Conservation (phyloP, 2,113 vertebrate genomes). For the Eulemur macaco region DNA sequence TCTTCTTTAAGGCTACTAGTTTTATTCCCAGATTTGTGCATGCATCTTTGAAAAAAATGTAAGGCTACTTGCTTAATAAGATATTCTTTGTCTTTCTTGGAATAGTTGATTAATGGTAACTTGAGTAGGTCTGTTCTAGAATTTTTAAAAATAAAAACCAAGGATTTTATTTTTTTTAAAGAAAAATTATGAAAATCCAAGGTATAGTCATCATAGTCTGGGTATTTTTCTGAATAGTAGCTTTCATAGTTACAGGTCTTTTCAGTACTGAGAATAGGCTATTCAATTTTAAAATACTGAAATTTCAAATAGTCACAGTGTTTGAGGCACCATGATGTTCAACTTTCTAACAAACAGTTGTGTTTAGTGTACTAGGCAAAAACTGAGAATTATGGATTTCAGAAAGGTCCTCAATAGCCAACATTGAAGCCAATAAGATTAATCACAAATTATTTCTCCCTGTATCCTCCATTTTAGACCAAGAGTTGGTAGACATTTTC, state of each 20-base stretch:
- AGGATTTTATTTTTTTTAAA: not conserved
- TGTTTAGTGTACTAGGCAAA: not conserved
- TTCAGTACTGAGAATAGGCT: not conserved
- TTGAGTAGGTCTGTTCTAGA: not conserved
- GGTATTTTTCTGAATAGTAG: not conserved
- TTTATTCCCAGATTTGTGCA: not conserved
- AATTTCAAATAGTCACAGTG: not conserved
- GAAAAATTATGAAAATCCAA: not conserved
- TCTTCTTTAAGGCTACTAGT: not conserved
- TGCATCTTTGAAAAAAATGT: not conserved
- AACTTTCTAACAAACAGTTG: not conserved
- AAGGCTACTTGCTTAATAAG: not conserved
- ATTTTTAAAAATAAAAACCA: not conserved
- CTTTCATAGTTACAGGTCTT: not conserved
- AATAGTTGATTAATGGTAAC: not conserved
- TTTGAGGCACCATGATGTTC: not conserved
- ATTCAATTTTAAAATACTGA: slow-evolving; percentile 20
- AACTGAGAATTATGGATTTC: not conserved
- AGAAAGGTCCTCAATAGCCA: not conserved
- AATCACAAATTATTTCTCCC: not conserved
- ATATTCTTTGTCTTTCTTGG: not conserved
- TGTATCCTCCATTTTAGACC: not conserved
- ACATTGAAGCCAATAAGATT: not conserved
- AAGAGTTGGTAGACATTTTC: not conserved
- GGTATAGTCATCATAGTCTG: not conserved